Conservation (phyloP, 2,113 vertebrate species). For the Saccopteryx leptura region DNA sequence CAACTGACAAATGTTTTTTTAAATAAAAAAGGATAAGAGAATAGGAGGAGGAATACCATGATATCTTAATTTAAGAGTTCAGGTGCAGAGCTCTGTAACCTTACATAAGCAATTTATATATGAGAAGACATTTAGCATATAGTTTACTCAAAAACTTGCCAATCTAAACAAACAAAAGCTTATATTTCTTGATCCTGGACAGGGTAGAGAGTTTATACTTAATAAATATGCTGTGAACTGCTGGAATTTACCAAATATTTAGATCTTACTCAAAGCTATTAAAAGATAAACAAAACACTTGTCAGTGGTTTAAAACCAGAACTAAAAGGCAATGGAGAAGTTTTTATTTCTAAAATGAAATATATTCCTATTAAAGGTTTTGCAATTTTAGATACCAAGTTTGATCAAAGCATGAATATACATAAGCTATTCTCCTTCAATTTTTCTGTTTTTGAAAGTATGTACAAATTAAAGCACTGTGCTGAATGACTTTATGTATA, state of each 20-base stretch:
- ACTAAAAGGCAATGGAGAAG: not conserved
- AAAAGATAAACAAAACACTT: slow-evolving; percentile 10
- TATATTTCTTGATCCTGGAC: not conserved
- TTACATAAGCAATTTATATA: not conserved
- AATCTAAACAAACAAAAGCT: not conserved
- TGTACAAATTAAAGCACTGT: not conserved
- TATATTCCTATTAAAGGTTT: not conserved
- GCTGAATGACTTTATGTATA: fast-evolving
- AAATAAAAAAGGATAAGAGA: not conserved
- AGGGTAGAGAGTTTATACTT: not conserved
- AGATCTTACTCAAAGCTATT: not conserved
- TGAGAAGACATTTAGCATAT: fast-evolving
- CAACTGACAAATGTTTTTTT: slow-evolving; percentile 34
- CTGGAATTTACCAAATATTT: slow-evolving; percentile 31
- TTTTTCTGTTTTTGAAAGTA: not conserved
- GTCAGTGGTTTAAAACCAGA: not conserved
- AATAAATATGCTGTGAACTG: not conserved
- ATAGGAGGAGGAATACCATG: not conserved
- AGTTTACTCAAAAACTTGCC: not conserved
- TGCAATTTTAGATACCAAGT: not conserved
- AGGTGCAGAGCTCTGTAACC: not conserved
- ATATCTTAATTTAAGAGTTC: not conserved
- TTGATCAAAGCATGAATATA: not conserved
- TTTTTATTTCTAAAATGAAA: not conserved
- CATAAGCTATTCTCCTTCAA: fast-evolving